Evolutionary conservation across 2,113 vertebrate species (phyloP).

Genomic region (Laterallus jamaicensis): DNA sequence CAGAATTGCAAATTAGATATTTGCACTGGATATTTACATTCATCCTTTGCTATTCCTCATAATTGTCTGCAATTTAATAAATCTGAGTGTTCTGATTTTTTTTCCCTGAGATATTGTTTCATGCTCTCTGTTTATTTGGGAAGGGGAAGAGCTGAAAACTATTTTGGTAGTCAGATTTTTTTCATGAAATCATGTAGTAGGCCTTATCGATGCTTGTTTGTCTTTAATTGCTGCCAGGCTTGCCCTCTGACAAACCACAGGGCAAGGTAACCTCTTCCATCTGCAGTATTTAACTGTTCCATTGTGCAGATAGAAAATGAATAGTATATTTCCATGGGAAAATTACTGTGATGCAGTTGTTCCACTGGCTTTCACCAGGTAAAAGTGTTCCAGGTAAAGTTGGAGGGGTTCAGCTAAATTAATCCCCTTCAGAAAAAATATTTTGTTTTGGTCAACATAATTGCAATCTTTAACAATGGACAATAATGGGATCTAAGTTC

Average conservation of each 20-base stretch:
- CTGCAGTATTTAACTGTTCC: background rate
- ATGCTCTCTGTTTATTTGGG: background rate
- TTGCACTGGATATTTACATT: background rate
- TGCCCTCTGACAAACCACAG: background rate
- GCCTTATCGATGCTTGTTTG: background rate
- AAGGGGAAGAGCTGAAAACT: background rate
- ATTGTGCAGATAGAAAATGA: background rate
- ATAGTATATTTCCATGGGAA: background rate
- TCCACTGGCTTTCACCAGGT: background rate
- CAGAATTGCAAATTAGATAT: background rate
- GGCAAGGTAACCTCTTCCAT: background rate
- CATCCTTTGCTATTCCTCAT: background rate
- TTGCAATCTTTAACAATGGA: background rate
- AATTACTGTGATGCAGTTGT: background rate
- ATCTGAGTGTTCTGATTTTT: background rate
- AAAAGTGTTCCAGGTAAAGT: background rate
- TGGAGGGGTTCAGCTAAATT: accelerated
- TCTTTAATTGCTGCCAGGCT: background rate
- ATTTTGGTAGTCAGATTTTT: background rate
- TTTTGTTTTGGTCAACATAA: background rate
- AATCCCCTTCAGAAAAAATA: background rate
- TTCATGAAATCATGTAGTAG: background rate
- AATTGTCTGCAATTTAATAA: background rate
- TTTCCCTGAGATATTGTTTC: background rate
- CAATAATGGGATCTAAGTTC: background rate